Conservation (phyloP, 2,113 vertebrate genomes). For the Rostratula benghalensis region DNA sequence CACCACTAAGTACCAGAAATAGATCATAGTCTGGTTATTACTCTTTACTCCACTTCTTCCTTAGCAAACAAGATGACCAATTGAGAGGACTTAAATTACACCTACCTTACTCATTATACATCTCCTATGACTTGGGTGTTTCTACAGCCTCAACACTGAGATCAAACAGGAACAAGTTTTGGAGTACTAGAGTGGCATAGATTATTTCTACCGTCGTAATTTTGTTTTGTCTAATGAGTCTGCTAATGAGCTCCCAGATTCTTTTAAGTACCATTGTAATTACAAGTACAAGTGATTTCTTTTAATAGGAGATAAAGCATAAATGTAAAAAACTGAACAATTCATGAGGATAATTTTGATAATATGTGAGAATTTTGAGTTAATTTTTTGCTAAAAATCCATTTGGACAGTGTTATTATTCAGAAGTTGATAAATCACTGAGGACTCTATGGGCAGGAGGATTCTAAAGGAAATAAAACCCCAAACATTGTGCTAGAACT, state of each 20-base stretch:
- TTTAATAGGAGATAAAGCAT: neutral
- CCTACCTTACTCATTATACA: neutral
- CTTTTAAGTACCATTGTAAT: neutral
- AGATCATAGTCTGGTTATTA: neutral
- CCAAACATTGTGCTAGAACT: neutral
- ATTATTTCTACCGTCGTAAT: neutral
- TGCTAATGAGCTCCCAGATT: neutral
- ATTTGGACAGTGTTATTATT: neutral
- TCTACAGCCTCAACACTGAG: neutral
- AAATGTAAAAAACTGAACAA: neutral
- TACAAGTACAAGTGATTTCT: neutral
- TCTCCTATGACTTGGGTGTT: rapidly evolving
- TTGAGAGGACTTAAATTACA: neutral
- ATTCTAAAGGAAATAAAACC: neutral
- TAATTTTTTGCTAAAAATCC: neutral
- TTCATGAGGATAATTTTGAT: neutral
- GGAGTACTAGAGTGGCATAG: neutral
- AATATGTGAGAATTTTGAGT: neutral
- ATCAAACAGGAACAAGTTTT: neutral
- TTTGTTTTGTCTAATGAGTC: neutral
- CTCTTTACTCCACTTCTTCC: neutral
- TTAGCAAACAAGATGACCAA: neutral
- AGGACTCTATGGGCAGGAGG: neutral
- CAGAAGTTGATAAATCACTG: neutral
- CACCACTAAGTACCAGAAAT: neutral